Evolutionary conservation across 1,140 invertebrate genomes (phyloP).

Genomic region (Oreohelix idahoensis): DNA sequence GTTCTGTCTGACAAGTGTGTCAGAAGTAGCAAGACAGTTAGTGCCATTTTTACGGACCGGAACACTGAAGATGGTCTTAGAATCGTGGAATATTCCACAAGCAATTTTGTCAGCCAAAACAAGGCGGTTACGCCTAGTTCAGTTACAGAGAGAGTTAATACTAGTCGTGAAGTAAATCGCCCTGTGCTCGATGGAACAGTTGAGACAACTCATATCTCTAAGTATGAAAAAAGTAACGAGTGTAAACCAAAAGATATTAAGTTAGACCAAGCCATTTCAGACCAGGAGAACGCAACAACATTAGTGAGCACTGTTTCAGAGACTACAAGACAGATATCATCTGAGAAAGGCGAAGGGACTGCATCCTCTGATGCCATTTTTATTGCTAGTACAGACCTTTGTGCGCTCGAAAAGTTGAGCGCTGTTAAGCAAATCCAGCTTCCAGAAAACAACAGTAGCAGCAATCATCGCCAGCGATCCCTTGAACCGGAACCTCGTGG

Average conservation of each 20-base stretch:
- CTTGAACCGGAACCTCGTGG: slow-evolving; percentile 1
- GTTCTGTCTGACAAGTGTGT: not conserved
- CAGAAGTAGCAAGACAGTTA: not conserved
- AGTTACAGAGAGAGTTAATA: not conserved
- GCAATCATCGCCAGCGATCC: slow-evolving; percentile 25
- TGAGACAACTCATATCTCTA: too few relatives aligned
- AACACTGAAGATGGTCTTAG: not conserved
- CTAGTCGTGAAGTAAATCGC: not conserved
- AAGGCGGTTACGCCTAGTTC: not conserved
- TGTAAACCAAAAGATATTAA: not conserved
- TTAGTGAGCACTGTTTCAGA: too few relatives aligned
- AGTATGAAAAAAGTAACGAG: not conserved
- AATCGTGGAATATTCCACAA: too few relatives aligned
- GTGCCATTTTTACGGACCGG: not conserved
- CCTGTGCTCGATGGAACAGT: too few relatives aligned
- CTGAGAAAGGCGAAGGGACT: not conserved
- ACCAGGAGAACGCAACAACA: not conserved
- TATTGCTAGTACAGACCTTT: too few relatives aligned
- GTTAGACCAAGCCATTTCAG: too few relatives aligned
- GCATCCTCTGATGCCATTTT: not conserved
- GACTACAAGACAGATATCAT: not conserved
- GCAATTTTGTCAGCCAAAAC: too few relatives aligned
- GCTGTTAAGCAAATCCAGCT: not conserved
- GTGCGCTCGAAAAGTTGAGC: not conserved
- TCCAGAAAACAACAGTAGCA: not conserved